Evolutionary conservation across 2,113 vertebrate genomes (phyloP), one percentile per base, ranked within the genome.

Genomic region (Tamias sibiricus): DNA sequence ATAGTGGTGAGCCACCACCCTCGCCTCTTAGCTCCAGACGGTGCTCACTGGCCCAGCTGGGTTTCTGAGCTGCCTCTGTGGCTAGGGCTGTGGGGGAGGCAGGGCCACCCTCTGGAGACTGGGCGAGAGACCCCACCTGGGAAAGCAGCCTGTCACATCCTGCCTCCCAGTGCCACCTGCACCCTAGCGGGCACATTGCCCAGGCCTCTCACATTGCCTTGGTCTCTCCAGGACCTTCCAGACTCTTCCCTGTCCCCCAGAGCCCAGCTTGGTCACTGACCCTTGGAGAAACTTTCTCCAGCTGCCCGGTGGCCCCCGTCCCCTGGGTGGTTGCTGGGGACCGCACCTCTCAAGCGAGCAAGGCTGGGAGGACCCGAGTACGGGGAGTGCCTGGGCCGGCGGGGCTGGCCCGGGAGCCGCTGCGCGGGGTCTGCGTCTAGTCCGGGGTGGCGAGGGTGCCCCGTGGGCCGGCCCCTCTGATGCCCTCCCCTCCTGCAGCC

Each of bases 401-500:
- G 32, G 64, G 10, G 26, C 35, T 28, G 13, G 19, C 30, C 32
- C 22, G 24, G 87, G 76, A 6, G 35, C 72, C 13, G 10, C 1
- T 0, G 9, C 4, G 6, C 62, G 16, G 1, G 24, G 13, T 44
- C 47, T 62, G 52, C 26, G 6, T 16, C 47, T 77, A 47, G 47
- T 47, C 59, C 69, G 19, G 22, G 52, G 54, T 22, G 6, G 6
- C 6, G 20, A 35, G 19, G 47, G 16, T 62, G n/a, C 35, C n/a
- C 2, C 11, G 72, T 12, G 72, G n/a, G 30, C 30, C 17, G 3
- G 54, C 54, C 54, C 22, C 42, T 2, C 64, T 76, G 12, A 22
- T 11, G n/a, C 20, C 4, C 5, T 0, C 52, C 24, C 8, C 44
- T 13, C 49, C 66, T 1, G 1, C 98, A 99, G 99, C 99, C 86